Evolutionary conservation across 2,797 vertebrate genomes (phyloP).

Genomic region (Sebastes oblongus): DNA sequence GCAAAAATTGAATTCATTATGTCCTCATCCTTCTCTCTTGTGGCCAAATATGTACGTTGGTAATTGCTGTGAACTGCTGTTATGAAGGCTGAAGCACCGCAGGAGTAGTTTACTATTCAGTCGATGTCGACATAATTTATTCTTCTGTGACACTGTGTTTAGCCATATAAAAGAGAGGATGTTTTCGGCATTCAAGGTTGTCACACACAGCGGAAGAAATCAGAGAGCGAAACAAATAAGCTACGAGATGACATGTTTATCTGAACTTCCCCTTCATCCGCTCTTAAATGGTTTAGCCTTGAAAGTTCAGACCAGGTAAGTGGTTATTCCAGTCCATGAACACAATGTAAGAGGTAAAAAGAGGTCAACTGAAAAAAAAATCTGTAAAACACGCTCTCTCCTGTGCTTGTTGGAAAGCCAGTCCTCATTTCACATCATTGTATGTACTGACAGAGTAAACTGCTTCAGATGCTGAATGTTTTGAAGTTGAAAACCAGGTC

Average conservation of each 20-base stretch:
- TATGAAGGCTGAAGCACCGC: neutral
- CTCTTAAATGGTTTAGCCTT: neutral
- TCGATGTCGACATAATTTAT: neutral
- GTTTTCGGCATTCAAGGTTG: neutral
- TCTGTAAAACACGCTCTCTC: neutral
- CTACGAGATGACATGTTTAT: slow-evolving; percentile 20
- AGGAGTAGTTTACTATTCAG: neutral
- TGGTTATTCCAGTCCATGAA: slow-evolving; percentile 5
- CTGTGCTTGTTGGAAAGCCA: neutral
- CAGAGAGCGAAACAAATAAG: slow-evolving; percentile 5
- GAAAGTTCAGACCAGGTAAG: slow-evolving; percentile 5
- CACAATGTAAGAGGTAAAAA: slow-evolving; percentile 2
- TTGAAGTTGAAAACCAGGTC: neutral
- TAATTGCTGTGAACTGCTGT: neutral
- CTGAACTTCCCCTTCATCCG: neutral
- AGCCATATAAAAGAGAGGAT: neutral
- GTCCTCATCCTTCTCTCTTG: neutral
- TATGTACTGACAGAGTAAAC: neutral
- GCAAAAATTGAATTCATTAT: neutral
- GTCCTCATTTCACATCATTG: neutral
- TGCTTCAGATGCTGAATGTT: neutral
- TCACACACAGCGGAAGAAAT: neutral
- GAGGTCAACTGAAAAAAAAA: neutral
- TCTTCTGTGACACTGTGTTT: neutral
- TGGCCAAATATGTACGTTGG: neutral